Evolutionary conservation across 2,797 vertebrate genomes (phyloP).

Genomic region (Vultur gryphus): DNA sequence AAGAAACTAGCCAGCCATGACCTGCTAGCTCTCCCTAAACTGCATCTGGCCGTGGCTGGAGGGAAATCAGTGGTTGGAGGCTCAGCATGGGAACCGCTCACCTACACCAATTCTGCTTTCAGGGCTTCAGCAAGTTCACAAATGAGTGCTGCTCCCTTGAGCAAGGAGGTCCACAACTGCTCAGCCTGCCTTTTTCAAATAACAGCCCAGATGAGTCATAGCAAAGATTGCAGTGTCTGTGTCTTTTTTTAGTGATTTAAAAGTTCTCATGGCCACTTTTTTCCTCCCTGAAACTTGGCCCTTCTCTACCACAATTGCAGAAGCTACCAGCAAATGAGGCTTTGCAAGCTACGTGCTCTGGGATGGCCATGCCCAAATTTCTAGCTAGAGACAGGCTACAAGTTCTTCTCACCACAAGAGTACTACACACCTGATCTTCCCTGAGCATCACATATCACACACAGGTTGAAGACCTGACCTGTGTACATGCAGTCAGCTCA

Average conservation of each 20-base stretch:
- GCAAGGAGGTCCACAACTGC: slow-evolving; percentile 5
- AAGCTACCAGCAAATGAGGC: background rate
- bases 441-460: background rate
- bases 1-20: background rate
- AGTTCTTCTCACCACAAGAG: background rate
- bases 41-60: background rate
- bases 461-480: background rate
- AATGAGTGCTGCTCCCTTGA: background rate
- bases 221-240: slow-evolving; percentile 8
- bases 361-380: background rate
- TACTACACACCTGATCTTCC: background rate
- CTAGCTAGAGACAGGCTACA: background rate
- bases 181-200: background rate
- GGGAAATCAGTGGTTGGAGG: background rate
- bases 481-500: background rate
- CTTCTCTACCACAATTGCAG: background rate
- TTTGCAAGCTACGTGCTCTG: background rate
- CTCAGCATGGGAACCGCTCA: background rate
- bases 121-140: background rate
- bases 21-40: background rate
- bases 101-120: slow-evolving; percentile 27
- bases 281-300: slow-evolving; percentile 14
- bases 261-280: slow-evolving; percentile 15
- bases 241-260: slow-evolving; percentile 39
- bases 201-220: slow-evolving; percentile 45